Evolutionary conservation across 1,140 invertebrate genomes (phyloP).

Genomic region (Hesperophylax magnus): DNA sequence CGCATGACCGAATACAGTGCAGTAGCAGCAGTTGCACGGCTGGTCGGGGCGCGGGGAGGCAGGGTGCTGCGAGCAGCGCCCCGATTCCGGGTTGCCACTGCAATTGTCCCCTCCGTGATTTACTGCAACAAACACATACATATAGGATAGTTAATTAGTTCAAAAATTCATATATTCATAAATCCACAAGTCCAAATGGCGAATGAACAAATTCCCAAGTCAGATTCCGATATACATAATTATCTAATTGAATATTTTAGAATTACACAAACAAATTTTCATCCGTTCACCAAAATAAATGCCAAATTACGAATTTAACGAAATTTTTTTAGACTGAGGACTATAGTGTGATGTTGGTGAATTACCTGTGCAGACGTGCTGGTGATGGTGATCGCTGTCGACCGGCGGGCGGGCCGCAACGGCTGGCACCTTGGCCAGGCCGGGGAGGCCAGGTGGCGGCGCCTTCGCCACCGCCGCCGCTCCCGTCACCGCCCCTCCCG

Average conservation of each 20-base stretch:
- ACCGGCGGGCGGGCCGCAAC: background rate
- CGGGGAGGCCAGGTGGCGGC: background rate
- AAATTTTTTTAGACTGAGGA: too few species aligned
- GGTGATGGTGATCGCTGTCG: constrained; percentile 11
- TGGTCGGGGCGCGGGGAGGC: constrained; percentile 59
- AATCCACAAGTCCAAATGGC: too few species aligned
- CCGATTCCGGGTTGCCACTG: constrained; percentile 2
- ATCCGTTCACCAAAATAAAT: too few species aligned
- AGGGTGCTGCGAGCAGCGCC: constrained; percentile 46
- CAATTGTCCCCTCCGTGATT: constrained; percentile 32
- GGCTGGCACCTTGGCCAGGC: background rate
- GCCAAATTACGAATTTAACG: too few species aligned
- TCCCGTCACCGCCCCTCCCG: too few species aligned
- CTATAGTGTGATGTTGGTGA: too few species aligned
- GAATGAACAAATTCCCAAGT: too few species aligned
- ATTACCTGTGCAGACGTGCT: constrained; percentile 30
- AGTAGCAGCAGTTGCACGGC: constrained; percentile 68
- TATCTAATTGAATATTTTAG: too few species aligned
- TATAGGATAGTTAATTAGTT: background rate
- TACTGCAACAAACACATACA: constrained; percentile 7
- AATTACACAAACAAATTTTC: too few species aligned
- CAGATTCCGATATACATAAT: too few species aligned
- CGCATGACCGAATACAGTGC: constrained; percentile 68
- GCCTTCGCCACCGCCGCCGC: background rate
- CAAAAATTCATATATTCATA: background rate